Conservation (phyloP, 2,888 invertebrate genomes). For the Idaea biselata region DNA sequence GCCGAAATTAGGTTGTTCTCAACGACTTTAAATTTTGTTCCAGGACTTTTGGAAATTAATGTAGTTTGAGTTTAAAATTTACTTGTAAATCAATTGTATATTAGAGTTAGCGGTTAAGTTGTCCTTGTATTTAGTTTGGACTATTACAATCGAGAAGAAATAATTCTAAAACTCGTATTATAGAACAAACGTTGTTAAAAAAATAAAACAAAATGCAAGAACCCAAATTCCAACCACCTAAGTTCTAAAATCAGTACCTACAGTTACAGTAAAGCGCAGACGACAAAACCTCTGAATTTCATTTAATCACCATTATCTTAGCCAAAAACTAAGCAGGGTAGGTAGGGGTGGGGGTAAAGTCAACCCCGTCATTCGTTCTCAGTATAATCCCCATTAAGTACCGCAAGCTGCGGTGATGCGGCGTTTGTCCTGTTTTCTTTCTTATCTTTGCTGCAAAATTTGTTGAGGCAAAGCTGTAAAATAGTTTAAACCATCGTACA, state of each 20-base stretch:
- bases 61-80: too few species aligned
- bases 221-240: neutral
- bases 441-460: slow-evolving; percentile 75
- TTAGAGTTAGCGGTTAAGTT: too few species aligned
- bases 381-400: slow-evolving; percentile 67
- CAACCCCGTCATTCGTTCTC: slow-evolving; percentile 56
- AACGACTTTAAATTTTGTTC: too few species aligned
- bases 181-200: too few species aligned
- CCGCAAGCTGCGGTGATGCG: slow-evolving; percentile 62
- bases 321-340: slow-evolving; percentile 56
- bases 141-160: too few species aligned
- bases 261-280: slow-evolving; percentile 30
- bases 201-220: neutral
- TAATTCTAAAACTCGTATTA: too few species aligned
- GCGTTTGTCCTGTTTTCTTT: slow-evolving; percentile 72
- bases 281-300: slow-evolving; percentile 49
- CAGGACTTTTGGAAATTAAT: too few species aligned
- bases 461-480: slow-evolving; percentile 76
- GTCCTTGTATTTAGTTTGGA: too few species aligned
- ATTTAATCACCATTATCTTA: slow-evolving; percentile 66
- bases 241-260: neutral
- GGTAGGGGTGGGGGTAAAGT: slow-evolving; percentile 45
- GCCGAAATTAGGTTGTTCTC: too few species aligned
- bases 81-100: too few species aligned
- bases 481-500: slow-evolving; percentile 57